Percentiles rank a stretch among this genome's conserved stretches.
These are phyloP conservation scores for Opisthocomus hoazin DNA, from an alignment of 2,113 vertebrate genomes.

Conservation along the genomic window DNA sequence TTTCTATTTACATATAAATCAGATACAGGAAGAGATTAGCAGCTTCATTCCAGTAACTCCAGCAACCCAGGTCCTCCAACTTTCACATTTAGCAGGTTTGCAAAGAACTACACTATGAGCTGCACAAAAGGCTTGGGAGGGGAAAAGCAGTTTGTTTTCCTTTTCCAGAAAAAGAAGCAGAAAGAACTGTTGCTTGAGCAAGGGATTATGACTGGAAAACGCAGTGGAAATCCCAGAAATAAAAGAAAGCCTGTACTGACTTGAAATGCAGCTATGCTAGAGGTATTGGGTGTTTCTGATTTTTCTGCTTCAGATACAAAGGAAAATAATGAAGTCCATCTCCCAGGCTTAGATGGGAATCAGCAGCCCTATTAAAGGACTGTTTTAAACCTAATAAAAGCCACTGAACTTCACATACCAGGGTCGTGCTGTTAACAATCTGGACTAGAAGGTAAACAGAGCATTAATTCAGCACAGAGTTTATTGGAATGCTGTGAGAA, in stretches of 20 bases:
- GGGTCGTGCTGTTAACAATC: not conserved
- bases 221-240: conserved; percentile 41
- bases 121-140: not conserved
- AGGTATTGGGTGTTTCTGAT: not conserved
- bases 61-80: not conserved
- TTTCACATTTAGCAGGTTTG: not conserved
- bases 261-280: not conserved
- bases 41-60: conserved; percentile 22
- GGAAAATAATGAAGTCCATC: not conserved
- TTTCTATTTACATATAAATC: conserved; percentile 44
- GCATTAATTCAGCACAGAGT: not conserved
- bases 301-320: not conserved
- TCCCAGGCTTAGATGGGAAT: not conserved
- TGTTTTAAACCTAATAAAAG: not conserved
- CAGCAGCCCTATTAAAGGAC: not conserved
- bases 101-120: not conserved
- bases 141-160: not conserved
- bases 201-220: not conserved
- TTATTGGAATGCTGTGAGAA: not conserved
- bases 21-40: conserved; percentile 55
- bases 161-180: not conserved
- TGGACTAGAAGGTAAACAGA: not conserved
- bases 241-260: not conserved
- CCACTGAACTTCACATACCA: not conserved
- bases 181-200: not conserved